phyloP scores from a whole-genome alignment of 2,797 vertebrate genomes.

The Peromyscus melanophrys region DNA sequence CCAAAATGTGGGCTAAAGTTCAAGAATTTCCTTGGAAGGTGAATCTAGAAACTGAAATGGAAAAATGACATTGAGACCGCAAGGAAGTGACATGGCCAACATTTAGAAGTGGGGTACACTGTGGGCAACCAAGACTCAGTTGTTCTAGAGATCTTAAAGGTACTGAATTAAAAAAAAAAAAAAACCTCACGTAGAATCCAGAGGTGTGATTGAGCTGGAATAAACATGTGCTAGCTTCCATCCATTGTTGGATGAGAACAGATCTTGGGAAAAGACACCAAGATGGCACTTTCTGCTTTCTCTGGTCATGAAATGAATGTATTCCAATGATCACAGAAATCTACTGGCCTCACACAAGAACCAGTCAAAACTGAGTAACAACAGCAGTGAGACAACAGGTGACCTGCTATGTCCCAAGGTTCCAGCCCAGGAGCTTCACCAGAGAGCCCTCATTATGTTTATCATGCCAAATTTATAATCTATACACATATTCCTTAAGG shows the following conservation, averaged over 20 bases:
- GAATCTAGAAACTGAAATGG: neutral
- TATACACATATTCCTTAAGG: constrained; percentile 3
- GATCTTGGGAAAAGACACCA: neutral
- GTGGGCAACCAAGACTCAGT: neutral
- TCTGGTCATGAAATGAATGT: neutral
- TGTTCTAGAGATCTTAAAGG: neutral
- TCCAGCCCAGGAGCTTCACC: neutral
- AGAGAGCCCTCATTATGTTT: neutral
- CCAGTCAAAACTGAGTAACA: neutral
- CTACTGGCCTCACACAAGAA: too few relatives aligned
- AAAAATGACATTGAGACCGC: neutral
- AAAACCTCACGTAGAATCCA: neutral
- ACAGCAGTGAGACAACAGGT: neutral
- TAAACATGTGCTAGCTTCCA: neutral
- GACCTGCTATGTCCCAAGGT: neutral
- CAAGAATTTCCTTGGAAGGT: neutral
- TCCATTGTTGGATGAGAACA: neutral
- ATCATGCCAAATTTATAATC: neutral
- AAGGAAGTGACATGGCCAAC: neutral
- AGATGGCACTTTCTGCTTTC: neutral
- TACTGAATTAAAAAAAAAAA: neutral
- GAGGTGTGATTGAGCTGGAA: neutral
- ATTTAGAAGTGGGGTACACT: neutral
- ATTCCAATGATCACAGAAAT: neutral
- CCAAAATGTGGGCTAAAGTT: neutral